phyloP scores from a whole-genome alignment of 2,113 vertebrate species.

The Rhinoderma darwinii region DNA sequence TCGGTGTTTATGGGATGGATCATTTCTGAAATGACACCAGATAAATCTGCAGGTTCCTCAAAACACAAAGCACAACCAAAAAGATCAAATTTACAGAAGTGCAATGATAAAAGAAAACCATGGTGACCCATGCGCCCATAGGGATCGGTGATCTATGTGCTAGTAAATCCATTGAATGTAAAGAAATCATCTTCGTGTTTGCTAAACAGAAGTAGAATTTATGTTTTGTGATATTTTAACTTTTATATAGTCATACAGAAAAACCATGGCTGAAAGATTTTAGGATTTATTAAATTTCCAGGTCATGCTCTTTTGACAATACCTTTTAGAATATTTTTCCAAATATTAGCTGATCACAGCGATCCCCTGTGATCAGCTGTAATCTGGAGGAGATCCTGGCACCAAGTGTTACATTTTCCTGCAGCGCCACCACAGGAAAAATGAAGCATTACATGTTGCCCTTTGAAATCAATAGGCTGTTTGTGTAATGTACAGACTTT shows the following conservation, averaged over 20 bases:
- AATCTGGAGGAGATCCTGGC: not conserved
- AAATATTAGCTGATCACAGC: too few species aligned
- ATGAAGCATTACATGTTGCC: not conserved
- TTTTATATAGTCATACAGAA: too few species aligned
- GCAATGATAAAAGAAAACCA: not conserved
- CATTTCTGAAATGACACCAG: slow-evolving; percentile 1
- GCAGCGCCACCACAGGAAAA: not conserved
- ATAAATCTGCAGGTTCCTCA: not conserved
- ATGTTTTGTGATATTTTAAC: not conserved
- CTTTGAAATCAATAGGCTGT: not conserved
- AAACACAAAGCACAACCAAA: not conserved
- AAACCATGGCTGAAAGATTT: too few species aligned
- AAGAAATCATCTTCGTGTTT: too few species aligned
- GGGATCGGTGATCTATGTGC: not conserved
- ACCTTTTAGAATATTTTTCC: too few species aligned
- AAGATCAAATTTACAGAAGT: not conserved
- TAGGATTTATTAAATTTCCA: too few species aligned
- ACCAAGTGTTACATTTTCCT: not conserved
- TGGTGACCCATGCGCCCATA: not conserved
- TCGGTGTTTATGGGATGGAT: not conserved
- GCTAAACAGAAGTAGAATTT: not conserved
- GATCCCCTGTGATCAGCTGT: not conserved
- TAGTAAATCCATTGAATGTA: not conserved
- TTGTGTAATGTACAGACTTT: not conserved
- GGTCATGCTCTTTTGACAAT: too few species aligned